Percentiles rank a stretch among this genome's conserved stretches.
Conservation (phyloP, 2,113 vertebrate species). For the Genyomyrus donnyi region DNA sequence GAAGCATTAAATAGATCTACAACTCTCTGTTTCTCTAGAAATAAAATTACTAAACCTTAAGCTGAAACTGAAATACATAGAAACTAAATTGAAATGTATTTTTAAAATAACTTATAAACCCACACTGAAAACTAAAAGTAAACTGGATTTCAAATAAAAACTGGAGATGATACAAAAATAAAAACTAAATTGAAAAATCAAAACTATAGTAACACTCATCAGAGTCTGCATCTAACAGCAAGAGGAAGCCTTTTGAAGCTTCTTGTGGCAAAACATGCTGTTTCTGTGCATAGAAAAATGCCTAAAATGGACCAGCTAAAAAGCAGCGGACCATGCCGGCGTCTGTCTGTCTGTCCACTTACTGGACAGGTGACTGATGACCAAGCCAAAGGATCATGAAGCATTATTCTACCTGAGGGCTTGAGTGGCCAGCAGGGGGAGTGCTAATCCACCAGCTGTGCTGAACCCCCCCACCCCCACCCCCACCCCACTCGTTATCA, state of each 20-base stretch:
- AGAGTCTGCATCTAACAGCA: neutral
- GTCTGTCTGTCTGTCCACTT: neutral
- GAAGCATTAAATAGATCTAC: neutral
- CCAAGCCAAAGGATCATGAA: neutral
- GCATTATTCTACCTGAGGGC: neutral
- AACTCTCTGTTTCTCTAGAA: neutral
- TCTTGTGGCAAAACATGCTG: neutral
- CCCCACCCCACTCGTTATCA: slow-evolving; percentile 43
- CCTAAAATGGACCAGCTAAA: neutral
- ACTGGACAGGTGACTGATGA: neutral
- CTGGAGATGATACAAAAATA: neutral
- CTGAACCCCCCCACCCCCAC: slow-evolving; percentile 15
- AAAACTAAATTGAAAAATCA: neutral
- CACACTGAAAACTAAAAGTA: neutral
- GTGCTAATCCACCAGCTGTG: slow-evolving; percentile 6
- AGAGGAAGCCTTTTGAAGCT: neutral
- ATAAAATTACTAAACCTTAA: neutral
- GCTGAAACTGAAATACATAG: neutral
- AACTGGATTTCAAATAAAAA: neutral
- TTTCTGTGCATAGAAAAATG: neutral
- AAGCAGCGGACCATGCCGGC: neutral
- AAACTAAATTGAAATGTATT: neutral
- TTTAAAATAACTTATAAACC: neutral
- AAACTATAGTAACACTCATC: neutral
- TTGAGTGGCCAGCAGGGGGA: slow-evolving; percentile 30